Conservation (phyloP, 2,888 invertebrate genomes). For the Tribolium freemani region DNA sequence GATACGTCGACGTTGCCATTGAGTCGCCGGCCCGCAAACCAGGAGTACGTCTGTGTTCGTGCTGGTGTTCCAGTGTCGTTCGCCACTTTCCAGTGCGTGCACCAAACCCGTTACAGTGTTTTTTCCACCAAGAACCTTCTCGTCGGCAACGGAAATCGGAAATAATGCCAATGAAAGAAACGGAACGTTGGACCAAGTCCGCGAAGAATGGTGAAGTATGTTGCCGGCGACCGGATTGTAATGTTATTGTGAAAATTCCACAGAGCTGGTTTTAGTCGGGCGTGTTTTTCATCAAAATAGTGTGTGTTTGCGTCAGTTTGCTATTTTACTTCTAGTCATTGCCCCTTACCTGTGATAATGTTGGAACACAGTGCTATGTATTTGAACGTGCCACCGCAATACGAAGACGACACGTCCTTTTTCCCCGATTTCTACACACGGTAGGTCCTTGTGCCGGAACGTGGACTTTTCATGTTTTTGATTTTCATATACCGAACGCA, state of each 20-base stretch:
- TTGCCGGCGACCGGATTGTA: constrained; percentile 13
- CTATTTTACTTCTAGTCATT: constrained; percentile 47
- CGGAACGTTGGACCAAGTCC: not conserved
- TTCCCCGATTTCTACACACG: constrained; percentile 67
- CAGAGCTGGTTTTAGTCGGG: constrained; percentile 11
- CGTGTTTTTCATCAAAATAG: constrained; percentile 21
- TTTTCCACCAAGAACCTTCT: not conserved
- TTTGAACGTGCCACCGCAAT: constrained; percentile 64
- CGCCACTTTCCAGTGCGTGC: constrained; percentile 20
- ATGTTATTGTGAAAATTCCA: constrained; percentile 15
- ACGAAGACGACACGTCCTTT: constrained; percentile 64
- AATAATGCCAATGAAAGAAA: not conserved
- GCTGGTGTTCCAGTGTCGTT: not conserved
- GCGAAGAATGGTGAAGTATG: not conserved
- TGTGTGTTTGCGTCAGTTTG: constrained; percentile 19
- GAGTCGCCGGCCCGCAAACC: constrained; percentile 61
- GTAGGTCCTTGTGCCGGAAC: constrained; percentile 55
- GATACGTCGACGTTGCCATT: constrained; percentile 64
- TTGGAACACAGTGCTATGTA: constrained; percentile 67
- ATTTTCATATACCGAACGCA: not conserved
- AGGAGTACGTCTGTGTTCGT: constrained; percentile 42
- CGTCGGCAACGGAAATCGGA: not conserved
- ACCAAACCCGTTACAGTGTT: constrained; percentile 14
- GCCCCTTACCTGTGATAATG: constrained; percentile 55
- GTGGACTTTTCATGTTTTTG: not conserved